Conservation (phyloP, 2,113 vertebrate genomes). For the Eulacestoma nigropectus region DNA sequence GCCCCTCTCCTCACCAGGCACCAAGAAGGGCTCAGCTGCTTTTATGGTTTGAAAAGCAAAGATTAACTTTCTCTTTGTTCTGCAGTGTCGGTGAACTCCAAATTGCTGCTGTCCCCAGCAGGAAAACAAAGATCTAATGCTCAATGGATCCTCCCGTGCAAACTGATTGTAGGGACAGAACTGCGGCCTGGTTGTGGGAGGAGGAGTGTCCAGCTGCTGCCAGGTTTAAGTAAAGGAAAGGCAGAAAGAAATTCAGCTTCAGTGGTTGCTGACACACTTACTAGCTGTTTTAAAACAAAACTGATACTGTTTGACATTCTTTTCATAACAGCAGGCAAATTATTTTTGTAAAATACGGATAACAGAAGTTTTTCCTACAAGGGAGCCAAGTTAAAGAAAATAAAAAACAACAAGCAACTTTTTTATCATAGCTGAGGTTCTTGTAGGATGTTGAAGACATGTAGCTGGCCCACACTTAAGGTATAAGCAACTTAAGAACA, state of each 20-base stretch:
- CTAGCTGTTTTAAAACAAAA: background rate
- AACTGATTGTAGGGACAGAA: background rate
- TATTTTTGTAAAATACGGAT: background rate
- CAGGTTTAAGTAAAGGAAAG: background rate
- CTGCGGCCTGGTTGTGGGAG: accelerated
- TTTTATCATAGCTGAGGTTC: background rate
- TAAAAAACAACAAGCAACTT: background rate
- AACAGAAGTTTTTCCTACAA: background rate
- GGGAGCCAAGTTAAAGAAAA: background rate
- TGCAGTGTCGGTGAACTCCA: accelerated
- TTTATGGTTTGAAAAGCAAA: background rate
- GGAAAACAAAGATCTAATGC: background rate
- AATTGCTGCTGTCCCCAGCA: background rate
- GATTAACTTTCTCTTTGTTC: background rate
- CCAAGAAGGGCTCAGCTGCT: background rate
- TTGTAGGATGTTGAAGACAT: background rate
- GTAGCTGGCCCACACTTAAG: background rate
- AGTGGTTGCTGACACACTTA: background rate
- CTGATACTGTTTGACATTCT: background rate
- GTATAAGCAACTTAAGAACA: background rate
- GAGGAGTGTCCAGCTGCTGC: background rate
- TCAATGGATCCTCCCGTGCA: background rate
- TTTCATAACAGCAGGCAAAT: background rate
- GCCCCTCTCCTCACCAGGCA: background rate
- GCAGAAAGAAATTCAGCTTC: background rate